Evolutionary conservation across 2,113 vertebrate genomes (phyloP).

Genomic region (Aldabrachelys gigantea): DNA sequence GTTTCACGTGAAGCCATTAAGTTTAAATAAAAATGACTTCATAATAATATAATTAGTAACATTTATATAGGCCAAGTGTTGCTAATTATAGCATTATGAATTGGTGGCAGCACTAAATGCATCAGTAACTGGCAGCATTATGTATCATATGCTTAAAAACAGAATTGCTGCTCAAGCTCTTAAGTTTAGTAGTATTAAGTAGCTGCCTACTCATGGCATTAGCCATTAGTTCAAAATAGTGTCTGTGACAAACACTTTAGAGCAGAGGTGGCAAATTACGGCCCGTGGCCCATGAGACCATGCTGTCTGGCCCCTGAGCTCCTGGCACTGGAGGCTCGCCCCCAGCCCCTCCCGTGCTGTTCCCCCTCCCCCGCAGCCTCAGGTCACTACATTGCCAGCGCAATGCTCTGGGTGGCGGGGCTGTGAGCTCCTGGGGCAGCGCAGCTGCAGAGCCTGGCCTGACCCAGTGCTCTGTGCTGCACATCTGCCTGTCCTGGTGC

Average conservation of each 20-base stretch:
- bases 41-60: not conserved
- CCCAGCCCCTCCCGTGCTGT: too few species aligned
- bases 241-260: conserved; percentile 19
- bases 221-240: conserved; percentile 22
- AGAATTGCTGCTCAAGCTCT: not conserved
- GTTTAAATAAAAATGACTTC: conserved; percentile 33
- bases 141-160: not conserved
- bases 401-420: too few species aligned
- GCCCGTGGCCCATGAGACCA: too few species aligned
- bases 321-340: too few species aligned
- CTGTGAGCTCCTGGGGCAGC: too few species aligned
- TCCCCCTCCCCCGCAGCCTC: too few species aligned
- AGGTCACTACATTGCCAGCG: too few species aligned
- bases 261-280: not conserved
- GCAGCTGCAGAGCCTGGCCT: too few species aligned
- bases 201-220: conserved; percentile 5
- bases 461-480: too few species aligned
- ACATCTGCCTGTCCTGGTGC: too few species aligned
- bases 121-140: not conserved
- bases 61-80: not conserved
- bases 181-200: not conserved
- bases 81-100: not conserved
- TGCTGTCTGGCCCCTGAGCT: too few species aligned
- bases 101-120: not conserved
- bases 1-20: conserved; percentile 18